Percentiles rank a stretch among this genome's conserved stretches.
Evolutionary conservation across 2,797 vertebrate species (phyloP).

Genomic region (Amphiprion clarkii): DNA sequence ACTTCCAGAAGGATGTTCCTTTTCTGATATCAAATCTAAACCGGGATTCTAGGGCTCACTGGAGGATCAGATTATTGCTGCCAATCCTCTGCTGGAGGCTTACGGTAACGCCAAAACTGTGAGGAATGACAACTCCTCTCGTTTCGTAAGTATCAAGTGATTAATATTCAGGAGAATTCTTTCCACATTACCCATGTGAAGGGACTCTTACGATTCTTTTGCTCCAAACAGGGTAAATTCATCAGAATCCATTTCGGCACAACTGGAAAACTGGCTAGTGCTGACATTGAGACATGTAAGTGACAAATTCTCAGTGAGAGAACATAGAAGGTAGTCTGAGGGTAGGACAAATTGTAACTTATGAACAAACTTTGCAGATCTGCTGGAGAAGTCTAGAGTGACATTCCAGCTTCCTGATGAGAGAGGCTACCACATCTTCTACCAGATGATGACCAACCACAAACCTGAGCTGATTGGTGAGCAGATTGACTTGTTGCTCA

Average conservation of each 20-base stretch:
- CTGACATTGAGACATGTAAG: slow-evolving; percentile 94
- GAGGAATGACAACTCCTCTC: slow-evolving; percentile 95
- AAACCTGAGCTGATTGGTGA: slow-evolving; percentile 90
- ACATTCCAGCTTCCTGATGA: slow-evolving; percentile 90
- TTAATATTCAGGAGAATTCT: not conserved
- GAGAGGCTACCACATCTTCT: slow-evolving; percentile 93
- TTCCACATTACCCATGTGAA: not conserved
- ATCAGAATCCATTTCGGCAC: slow-evolving; percentile 81
- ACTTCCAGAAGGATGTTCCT: not conserved
- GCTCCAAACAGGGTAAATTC: slow-evolving; percentile 86
- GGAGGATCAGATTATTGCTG: slow-evolving; percentile 87
- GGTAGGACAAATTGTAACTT: slow-evolving; percentile 8
- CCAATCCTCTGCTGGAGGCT: slow-evolving; percentile 91
- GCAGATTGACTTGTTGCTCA: not conserved
- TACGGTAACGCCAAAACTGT: slow-evolving; percentile 94
- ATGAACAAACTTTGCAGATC: slow-evolving; percentile 76
- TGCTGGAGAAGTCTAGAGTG: slow-evolving; percentile 92
- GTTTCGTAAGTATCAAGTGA: slow-evolving; percentile 84
- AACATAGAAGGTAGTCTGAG: not conserved
- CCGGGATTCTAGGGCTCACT: slow-evolving; percentile 84
- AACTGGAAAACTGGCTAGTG: slow-evolving; percentile 91
- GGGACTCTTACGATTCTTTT: not conserved
- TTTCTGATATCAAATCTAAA: slow-evolving; percentile 10
- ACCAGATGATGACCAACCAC: slow-evolving; percentile 91
- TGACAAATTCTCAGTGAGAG: not conserved